Evolutionary conservation across 2,797 vertebrate species (phyloP), one percentile per base, ranked within the genome.

Genomic region (Acanthiza pusilla): DNA sequence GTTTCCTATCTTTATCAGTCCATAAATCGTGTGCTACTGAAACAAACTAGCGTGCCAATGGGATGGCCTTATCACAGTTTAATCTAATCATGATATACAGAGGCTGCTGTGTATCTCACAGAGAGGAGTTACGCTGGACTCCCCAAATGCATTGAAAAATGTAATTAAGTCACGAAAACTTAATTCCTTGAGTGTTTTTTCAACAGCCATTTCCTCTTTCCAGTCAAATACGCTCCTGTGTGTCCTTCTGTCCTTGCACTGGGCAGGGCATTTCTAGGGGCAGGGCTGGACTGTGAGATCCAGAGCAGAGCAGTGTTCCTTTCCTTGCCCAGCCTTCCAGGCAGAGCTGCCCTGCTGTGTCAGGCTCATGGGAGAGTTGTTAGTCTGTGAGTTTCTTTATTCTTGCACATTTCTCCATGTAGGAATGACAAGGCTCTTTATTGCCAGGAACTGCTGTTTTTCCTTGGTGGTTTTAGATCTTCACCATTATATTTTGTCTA

Each of bases 1-100:
- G 76, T 92, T 89, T 95, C 68, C 77, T 80, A 61, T 63, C 89
- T 93, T 4, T 36, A 65, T 92, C 61, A 68, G 85, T 9, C 68
- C 75, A 91, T 91, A 93, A 88, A 88, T 91, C 0, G 0, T 89
- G 48, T 78, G n/a, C 26, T 88, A 30, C 30, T 40, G 89, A 83
- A 82, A 67, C 42, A 88, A 92, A 47, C 48, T 30, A 57, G 27
- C 23, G 30, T 34, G 63, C 55, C 78, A 92, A 57, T n/a, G 78
- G 93, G 63, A 47, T 74, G 65, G 25, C 15, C 54, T 88, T 91
- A 71, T 65, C 74, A 60, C 30, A 21, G 4, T 40, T 61, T 55
- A 36, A 90, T 90, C 79, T 75, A 57, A 62, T 68, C 43, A 15
- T 55, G 21, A 30, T 66, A 34, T 43, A 12, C 50, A 60, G 16